Evolutionary conservation across 35 echinoderm and acorn worm genomes (phyloP).

Genomic region (Acanthaster planci): DNA sequence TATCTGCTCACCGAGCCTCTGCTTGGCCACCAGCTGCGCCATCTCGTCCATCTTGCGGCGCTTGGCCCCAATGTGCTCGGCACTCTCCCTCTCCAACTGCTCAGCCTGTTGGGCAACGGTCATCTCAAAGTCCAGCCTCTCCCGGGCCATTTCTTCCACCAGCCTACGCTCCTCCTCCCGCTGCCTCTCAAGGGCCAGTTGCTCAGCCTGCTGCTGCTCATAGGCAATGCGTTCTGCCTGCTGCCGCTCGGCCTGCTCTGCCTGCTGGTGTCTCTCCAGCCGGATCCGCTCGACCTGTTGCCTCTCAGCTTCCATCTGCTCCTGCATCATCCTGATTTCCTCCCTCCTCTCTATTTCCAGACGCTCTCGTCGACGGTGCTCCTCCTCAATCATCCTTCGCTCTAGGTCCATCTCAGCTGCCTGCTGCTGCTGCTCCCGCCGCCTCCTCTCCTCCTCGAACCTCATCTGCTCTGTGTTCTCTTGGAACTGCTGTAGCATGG

Average conservation of each 20-base stretch:
- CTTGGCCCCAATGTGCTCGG: background rate
- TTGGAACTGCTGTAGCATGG: conserved; percentile 18
- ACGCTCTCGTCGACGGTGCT: conserved; percentile 1
- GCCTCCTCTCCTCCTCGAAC: background rate
- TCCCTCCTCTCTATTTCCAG: background rate
- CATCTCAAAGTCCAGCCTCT: conserved; percentile 11
- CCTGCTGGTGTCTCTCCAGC: background rate
- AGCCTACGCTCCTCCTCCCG: background rate
- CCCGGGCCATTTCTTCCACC: background rate
- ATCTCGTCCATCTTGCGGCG: conserved; percentile 1
- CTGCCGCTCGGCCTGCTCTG: conserved; percentile 12
- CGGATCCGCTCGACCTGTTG: background rate
- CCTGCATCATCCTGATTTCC: conserved; percentile 13
- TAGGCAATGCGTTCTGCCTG: background rate
- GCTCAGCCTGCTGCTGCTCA: background rate
- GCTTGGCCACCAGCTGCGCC: background rate
- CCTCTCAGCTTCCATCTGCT: background rate
- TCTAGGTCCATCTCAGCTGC: background rate
- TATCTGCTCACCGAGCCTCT: background rate
- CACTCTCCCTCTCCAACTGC: conserved; percentile 16
- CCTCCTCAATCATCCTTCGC: background rate
- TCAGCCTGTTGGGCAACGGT: conserved; percentile 3
- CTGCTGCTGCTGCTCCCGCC: background rate
- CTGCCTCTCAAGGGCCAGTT: background rate
- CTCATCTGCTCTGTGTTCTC: conserved; percentile 29